A percentile compares a stretch with the other conserved stretches of the same genome.
phyloP scores from a whole-genome alignment of 2,113 vertebrate species.

The Protobothrops mucrosquamatus region DNA sequence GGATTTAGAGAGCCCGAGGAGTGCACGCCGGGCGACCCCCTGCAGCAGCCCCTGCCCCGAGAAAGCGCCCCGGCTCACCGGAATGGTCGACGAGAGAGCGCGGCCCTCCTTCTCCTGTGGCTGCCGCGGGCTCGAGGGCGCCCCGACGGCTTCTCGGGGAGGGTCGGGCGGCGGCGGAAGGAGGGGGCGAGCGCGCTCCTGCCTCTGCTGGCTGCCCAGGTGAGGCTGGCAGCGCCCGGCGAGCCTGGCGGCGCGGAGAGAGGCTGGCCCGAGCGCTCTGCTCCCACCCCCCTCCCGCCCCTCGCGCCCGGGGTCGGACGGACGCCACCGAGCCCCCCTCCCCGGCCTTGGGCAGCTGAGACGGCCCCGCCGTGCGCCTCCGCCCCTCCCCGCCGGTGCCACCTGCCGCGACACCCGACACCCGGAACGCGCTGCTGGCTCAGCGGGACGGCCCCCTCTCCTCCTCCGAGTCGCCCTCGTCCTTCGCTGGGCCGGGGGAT shows the following conservation, averaged over 20 bases:
- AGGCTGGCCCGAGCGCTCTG: constrained; percentile 8
- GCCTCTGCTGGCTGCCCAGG: constrained; percentile 14
- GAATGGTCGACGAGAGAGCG: background rate
- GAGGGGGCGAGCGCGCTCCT: background rate
- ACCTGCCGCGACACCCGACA: no score
- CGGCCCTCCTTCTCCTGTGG: background rate
- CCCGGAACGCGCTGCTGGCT: no score
- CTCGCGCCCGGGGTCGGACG: background rate
- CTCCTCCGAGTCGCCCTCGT: no score
- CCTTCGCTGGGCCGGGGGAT: background rate
- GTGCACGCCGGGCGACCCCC: background rate
- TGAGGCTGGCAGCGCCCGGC: constrained; percentile 8
- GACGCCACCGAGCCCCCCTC: constrained; percentile 29
- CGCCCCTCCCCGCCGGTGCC: background rate
- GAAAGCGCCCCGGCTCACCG: constrained; percentile 5
- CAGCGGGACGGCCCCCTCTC: no score
- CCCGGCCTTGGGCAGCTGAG: no score
- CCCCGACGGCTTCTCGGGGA: constrained; percentile 12
- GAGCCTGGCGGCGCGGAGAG: background rate
- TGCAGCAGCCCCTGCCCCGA: background rate
- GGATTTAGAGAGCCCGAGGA: background rate
- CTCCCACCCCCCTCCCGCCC: background rate
- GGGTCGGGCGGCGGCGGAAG: background rate
- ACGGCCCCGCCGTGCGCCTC: background rate
- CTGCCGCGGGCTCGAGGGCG: background rate